Percentiles rank a stretch among this genome's conserved stretches.
Evolutionary conservation across 2,888 invertebrate genomes (phyloP).

Genomic region (Philaethria dido): DNA sequence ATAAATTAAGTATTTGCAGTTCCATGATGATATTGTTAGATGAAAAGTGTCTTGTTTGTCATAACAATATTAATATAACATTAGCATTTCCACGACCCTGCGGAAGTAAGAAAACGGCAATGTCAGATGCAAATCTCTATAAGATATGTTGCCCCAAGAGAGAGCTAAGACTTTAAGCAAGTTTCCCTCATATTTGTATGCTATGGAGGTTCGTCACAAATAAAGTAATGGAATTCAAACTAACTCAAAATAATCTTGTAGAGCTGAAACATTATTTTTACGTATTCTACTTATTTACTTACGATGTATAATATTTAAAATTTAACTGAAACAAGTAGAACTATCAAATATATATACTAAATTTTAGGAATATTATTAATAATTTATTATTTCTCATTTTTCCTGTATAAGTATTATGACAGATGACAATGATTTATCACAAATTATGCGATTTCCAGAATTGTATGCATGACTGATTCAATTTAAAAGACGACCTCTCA

Average conservation of each 20-base stretch:
- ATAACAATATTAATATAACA: conserved; percentile 50
- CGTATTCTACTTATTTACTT: not conserved
- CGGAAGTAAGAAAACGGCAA: conserved; percentile 76
- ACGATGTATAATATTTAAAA: not conserved
- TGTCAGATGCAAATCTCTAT: conserved; percentile 55
- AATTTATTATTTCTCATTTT: conserved; percentile 18
- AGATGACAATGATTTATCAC: conserved; percentile 31
- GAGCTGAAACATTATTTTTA: conserved; percentile 26
- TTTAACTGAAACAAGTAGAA: not conserved
- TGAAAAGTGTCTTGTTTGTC: conserved; percentile 29
- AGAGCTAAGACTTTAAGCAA: conserved; percentile 48
- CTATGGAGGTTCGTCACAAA: conserved; percentile 21
- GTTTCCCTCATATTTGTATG: conserved; percentile 47
- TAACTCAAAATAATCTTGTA: conserved; percentile 23
- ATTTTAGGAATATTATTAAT: not conserved
- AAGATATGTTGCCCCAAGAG: conserved; percentile 47
- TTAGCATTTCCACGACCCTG: conserved; percentile 70
- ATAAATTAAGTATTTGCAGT: conserved; percentile 3
- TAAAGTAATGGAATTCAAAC: conserved; percentile 18
- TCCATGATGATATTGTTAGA: conserved; percentile 36
- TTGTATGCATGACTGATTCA: conserved; percentile 35
- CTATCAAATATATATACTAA: not conserved
- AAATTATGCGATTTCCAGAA: conserved; percentile 37
- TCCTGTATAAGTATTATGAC: conserved; percentile 38
- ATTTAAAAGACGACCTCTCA: conserved; percentile 34